Evolutionary conservation across 23 tunicate species (phyloP).

Genomic region (Ascidia mentula): DNA sequence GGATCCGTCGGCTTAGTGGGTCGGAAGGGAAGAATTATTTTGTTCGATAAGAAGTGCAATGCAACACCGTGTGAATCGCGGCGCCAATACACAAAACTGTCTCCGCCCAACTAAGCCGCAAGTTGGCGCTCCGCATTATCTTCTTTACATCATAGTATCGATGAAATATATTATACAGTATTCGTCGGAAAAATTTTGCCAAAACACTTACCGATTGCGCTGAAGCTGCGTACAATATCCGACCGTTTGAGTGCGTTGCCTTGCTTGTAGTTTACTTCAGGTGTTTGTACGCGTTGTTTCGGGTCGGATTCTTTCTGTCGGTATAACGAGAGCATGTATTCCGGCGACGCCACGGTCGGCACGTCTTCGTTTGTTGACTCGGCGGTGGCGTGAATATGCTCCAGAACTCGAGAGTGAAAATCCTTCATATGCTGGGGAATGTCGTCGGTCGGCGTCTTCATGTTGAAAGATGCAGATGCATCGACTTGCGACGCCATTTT

Average conservation of each 20-base stretch:
- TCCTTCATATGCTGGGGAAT: slow-evolving; percentile 22
- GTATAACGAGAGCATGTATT: slow-evolving; percentile 28
- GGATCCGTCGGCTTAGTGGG: slow-evolving; percentile 1
- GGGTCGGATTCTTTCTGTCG: neutral
- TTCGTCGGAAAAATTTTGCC: neutral
- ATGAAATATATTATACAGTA: neutral
- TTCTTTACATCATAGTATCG: neutral
- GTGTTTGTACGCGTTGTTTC: neutral
- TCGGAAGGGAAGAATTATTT: slow-evolving; percentile 10
- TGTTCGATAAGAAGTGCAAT: slow-evolving; percentile 10
- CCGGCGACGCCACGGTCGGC: neutral
- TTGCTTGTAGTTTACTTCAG: slow-evolving; percentile 22
- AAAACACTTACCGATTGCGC: slow-evolving; percentile 50
- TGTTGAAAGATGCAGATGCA: neutral
- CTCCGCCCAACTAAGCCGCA: neutral
- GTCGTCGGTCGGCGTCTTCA: neutral
- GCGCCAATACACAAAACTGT: slow-evolving; percentile 3
- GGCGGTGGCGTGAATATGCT: slow-evolving; percentile 24
- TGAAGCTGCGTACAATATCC: slow-evolving; percentile 61
- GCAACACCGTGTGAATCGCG: slow-evolving; percentile 6
- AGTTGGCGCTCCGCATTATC: neutral
- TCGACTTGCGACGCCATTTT: neutral
- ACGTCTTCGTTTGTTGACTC: neutral
- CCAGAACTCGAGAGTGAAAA: slow-evolving; percentile 15
- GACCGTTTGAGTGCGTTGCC: slow-evolving; percentile 50